phyloP scores from a whole-genome alignment of 2,113 vertebrate genomes.

The Amazona guildingii region DNA sequence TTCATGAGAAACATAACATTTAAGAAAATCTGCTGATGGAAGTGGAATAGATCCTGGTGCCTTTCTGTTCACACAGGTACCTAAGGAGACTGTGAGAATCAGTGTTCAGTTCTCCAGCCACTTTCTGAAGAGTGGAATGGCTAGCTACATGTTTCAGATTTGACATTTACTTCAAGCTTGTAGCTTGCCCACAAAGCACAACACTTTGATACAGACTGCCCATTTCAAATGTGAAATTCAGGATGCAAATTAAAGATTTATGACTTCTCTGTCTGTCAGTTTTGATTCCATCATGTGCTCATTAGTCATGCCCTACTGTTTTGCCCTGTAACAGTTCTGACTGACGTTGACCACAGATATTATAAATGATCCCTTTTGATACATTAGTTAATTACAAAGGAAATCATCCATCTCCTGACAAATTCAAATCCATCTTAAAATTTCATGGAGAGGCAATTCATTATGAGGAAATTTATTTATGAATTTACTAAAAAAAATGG shows the following conservation, averaged over 20 bases:
- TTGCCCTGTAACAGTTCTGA: not conserved
- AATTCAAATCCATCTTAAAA: constrained; percentile 62
- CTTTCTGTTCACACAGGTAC: not conserved
- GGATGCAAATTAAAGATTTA: constrained; percentile 38
- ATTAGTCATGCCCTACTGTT: not conserved
- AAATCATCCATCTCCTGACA: constrained; percentile 34
- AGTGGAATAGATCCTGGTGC: not conserved
- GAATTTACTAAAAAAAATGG: constrained; percentile 33
- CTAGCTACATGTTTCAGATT: not conserved
- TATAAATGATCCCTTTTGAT: constrained; percentile 56
- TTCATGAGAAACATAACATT: not conserved
- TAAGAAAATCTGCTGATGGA: not conserved
- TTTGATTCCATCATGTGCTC: constrained; percentile 53
- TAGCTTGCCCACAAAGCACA: not conserved
- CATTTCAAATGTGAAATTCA: constrained; percentile 41
- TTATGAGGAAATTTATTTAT: constrained; percentile 60
- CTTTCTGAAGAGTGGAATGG: not conserved
- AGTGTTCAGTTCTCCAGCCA: not conserved
- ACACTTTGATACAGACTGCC: not conserved
- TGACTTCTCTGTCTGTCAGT: constrained; percentile 2
- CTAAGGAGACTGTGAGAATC: not conserved
- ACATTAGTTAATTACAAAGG: constrained; percentile 53
- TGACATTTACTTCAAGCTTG: not conserved
- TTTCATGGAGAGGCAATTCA: constrained; percentile 41
- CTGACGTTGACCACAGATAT: constrained; percentile 29